Conservation (phyloP, 2,113 vertebrate genomes). For the Junco hyemalis region DNA sequence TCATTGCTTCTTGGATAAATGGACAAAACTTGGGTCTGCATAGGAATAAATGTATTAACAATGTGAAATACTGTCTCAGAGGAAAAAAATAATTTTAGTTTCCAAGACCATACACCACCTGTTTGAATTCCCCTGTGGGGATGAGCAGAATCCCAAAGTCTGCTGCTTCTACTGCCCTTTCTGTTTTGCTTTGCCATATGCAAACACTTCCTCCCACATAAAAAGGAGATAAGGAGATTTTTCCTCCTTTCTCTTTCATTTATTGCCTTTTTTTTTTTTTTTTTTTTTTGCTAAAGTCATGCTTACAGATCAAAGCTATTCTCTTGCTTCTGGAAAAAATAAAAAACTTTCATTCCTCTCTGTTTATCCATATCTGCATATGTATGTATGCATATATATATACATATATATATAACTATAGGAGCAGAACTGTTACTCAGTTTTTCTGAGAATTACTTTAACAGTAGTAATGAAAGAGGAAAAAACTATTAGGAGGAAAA, state of each 20-base stretch:
- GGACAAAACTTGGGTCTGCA: background rate
- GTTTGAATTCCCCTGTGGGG: background rate
- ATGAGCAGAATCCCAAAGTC: background rate
- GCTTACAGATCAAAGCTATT: background rate
- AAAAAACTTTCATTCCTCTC: background rate
- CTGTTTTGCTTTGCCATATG: background rate
- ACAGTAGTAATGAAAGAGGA: background rate
- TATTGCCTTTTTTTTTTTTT: background rate
- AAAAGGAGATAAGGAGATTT: background rate
- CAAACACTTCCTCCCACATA: background rate
- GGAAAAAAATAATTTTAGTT: background rate
- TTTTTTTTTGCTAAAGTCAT: background rate
- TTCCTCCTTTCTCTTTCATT: background rate
- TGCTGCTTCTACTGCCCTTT: background rate
- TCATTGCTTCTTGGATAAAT: background rate
- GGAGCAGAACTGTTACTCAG: background rate
- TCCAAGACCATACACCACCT: background rate
- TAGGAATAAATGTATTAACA: conserved; percentile 24
- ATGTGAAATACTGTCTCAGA: background rate
- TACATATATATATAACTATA: background rate
- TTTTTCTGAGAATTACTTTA: background rate
- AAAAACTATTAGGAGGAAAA: background rate
- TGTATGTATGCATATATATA: background rate
- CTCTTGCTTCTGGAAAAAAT: background rate
- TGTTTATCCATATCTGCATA: background rate